Percentiles rank a stretch among this genome's conserved stretches.
Conservation (phyloP, 2,888 invertebrate species). For the Drosophila sordidapex region DNA sequence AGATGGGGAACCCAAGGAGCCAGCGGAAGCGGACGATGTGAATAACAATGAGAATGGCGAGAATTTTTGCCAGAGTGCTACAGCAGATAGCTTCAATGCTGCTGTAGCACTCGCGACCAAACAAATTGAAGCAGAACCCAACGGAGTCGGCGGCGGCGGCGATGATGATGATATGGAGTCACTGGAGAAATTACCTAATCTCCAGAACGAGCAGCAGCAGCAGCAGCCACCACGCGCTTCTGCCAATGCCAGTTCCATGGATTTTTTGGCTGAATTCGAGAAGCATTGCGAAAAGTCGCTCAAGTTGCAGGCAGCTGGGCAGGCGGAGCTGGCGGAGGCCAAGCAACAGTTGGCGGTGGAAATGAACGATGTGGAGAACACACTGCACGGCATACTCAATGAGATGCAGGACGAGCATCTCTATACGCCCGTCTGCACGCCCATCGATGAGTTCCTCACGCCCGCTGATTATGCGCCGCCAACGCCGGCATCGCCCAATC, state of each 20-base stretch:
- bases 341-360: conserved; percentile 70
- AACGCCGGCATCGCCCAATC: conserved; percentile 46
- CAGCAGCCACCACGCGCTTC: conserved; percentile 17
- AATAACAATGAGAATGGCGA: conserved; percentile 68
- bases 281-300: conserved; percentile 68
- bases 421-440: conserved; percentile 74
- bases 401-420: conserved; percentile 83
- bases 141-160: neutral
- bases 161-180: conserved; percentile 37
- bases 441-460: conserved; percentile 77
- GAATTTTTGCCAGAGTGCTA: conserved; percentile 78
- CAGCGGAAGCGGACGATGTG: conserved; percentile 55
- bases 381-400: conserved; percentile 79
- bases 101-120: conserved; percentile 67
- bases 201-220: conserved; percentile 7
- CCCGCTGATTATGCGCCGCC: conserved; percentile 79
- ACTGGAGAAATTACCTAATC: conserved; percentile 5
- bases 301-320: conserved; percentile 36
- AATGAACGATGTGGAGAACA: conserved; percentile 80
- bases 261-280: conserved; percentile 80
- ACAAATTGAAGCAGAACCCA: conserved; percentile 61
- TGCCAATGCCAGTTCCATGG: conserved; percentile 53
- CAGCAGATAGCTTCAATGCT: conserved; percentile 78
- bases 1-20: conserved; percentile 28
- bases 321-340: conserved; percentile 38